Percentiles rank a stretch among this genome's conserved stretches.
Conservation (phyloP, 2,113 vertebrate genomes). For the Phasianus colchicus region DNA sequence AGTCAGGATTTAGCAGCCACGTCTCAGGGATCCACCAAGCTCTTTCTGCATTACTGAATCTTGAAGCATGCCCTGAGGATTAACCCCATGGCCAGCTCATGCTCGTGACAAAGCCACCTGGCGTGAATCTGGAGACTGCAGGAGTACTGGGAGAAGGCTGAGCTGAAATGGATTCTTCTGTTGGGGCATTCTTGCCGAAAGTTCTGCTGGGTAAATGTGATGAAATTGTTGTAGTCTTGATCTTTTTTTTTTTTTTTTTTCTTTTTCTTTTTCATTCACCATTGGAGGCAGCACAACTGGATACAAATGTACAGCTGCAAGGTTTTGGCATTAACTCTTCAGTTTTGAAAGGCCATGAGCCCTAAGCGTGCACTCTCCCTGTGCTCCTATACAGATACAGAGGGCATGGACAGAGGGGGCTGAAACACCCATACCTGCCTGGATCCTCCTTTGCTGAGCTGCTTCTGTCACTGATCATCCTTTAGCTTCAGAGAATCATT, state of each 20-base stretch:
- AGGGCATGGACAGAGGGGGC: background rate
- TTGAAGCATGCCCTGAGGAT: background rate
- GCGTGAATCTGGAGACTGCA: background rate
- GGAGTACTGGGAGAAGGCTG: background rate
- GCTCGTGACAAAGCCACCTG: fast-evolving
- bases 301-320: background rate
- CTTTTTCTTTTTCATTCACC: background rate
- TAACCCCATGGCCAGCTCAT: fast-evolving
- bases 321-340: background rate
- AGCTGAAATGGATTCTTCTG: background rate
- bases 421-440: too few species aligned
- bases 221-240: background rate
- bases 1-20: background rate
- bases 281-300: background rate
- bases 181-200: background rate
- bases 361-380: background rate
- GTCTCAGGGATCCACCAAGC: background rate
- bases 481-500: background rate
- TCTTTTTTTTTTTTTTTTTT: background rate
- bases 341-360: background rate
- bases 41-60: background rate
- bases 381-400: too few species aligned
- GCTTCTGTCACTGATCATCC: background rate
- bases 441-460: background rate
- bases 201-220: background rate